phyloP scores from a whole-genome alignment of 2,113 vertebrate genomes.

The Arenaria interpres region DNA sequence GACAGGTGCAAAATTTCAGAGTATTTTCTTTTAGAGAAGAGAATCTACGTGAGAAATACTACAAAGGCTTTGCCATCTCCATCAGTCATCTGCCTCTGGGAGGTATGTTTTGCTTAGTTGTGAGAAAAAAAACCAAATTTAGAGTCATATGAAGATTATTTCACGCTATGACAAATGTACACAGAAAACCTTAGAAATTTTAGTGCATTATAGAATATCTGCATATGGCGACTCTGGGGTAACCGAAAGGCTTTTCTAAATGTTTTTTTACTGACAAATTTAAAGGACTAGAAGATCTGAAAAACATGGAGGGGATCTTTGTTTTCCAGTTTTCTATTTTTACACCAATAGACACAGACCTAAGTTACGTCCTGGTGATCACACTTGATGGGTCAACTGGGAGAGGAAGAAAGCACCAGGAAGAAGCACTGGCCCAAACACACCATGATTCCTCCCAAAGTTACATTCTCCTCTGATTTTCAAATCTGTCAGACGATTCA shows the following conservation, averaged over 20 bases:
- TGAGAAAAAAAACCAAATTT: background rate
- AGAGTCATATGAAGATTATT: background rate
- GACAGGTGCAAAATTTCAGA: background rate
- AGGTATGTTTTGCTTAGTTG: background rate
- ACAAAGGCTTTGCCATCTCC: background rate
- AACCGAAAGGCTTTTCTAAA: background rate
- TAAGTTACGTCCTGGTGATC: rapidly evolving
- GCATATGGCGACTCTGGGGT: background rate
- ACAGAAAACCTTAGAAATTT: background rate
- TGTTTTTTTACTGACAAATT: background rate
- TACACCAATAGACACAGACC: background rate
- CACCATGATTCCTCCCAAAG: rapidly evolving
- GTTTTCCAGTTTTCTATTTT: background rate
- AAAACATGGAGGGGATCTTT: background rate
- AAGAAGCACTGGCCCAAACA: background rate
- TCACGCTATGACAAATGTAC: background rate
- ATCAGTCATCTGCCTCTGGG: background rate
- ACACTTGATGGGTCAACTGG: background rate
- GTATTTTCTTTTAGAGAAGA: background rate
- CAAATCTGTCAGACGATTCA: rapidly evolving
- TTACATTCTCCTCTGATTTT: rapidly evolving
- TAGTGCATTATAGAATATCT: background rate
- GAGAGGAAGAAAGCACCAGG: background rate
- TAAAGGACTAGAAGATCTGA: background rate
- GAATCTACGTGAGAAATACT: background rate